phyloP scores from a whole-genome alignment of 2,888 invertebrate genomes.

The Boloria selene region DNA sequence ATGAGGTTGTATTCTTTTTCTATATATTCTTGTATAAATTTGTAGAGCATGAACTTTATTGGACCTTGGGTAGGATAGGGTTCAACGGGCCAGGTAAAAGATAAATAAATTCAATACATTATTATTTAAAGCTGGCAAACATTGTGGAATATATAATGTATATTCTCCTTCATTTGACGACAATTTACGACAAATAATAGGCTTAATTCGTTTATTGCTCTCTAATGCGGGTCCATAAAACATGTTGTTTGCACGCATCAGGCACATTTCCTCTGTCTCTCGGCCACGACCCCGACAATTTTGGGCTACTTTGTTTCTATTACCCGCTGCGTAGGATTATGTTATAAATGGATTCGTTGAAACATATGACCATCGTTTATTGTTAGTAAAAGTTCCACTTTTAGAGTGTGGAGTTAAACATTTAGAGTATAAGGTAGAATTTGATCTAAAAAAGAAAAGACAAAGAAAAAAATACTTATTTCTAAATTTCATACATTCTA shows the following conservation, averaged over 20 bases:
- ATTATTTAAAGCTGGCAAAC: not conserved
- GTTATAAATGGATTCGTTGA: not conserved
- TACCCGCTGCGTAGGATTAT: not conserved
- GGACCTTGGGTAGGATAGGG: too few relatives aligned
- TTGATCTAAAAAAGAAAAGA: too few relatives aligned
- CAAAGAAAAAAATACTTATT: too few relatives aligned
- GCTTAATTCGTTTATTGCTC: constrained; percentile 68
- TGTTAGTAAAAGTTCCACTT: not conserved
- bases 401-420: constrained; percentile 34
- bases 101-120: too few relatives aligned
- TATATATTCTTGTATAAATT: too few relatives aligned
- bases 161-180: constrained; percentile 45
- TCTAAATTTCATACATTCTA: too few relatives aligned
- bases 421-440: not conserved
- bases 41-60: too few relatives aligned
- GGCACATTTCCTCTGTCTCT: constrained; percentile 33
- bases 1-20: too few relatives aligned
- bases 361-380: not conserved
- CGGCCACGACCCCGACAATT: constrained; percentile 61
- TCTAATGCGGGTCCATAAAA: constrained; percentile 73
- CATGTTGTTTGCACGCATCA: constrained; percentile 70
- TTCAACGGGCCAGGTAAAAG: too few relatives aligned
- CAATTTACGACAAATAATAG: constrained; percentile 61
- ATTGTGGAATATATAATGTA: constrained; percentile 25
- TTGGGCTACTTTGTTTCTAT: constrained; percentile 69